Base-by-base conservation (phyloP, 2,797 vertebrate genomes). In the Centroberyx gerrardi region DNA sequence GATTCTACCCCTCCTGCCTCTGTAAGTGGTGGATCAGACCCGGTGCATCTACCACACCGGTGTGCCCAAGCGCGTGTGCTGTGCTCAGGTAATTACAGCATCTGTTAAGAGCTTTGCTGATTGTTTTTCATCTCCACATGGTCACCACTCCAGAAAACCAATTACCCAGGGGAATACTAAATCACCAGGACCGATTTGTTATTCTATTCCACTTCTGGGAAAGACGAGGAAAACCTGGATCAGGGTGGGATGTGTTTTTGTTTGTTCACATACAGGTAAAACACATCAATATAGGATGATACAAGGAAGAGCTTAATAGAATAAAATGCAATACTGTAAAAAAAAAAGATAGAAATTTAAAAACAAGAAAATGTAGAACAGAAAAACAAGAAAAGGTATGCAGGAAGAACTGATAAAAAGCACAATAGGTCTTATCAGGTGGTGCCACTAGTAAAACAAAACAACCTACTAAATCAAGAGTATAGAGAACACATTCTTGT, bases 121-220 rank as follows among this genome's bases (percentile, higher is more conserved):
- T 94, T 95, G 94, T 95, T 96, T 95, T 95, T 95, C 93, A 94
- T 95, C 93, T 94, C 90, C 94, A 95, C 94, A 95, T 95, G 94
- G 93, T 91, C 92, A 84, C 91, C 94, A 92, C 92, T 93, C 91
- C 93, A 94, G 93, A 95, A 95, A 95, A 95, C 88, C 92, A 95
- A 95, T 95, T 95, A 95, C 92, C 90, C 79, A 74, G 75, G 87
- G 89, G 88, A 92, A 91, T 82, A 84, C 89, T 91, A 91, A 94
- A 94, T 94, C 90, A 90, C 87, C 56, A 82, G 86, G 84, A 85
- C 64, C 58, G 51, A 88, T 90, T 90, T 92, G 83, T 89, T 90
- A 87, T 92, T 92, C 87, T 71, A 82, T 82, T 67, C 70, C 72
- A 44, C 58, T 61, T 72, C 69, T 51, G 68, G 62, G 62, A 85